Evolutionary conservation across 2,113 vertebrate genomes (phyloP), one percentile per base, ranked within the genome.

Genomic region (Hyaena hyaena): DNA sequence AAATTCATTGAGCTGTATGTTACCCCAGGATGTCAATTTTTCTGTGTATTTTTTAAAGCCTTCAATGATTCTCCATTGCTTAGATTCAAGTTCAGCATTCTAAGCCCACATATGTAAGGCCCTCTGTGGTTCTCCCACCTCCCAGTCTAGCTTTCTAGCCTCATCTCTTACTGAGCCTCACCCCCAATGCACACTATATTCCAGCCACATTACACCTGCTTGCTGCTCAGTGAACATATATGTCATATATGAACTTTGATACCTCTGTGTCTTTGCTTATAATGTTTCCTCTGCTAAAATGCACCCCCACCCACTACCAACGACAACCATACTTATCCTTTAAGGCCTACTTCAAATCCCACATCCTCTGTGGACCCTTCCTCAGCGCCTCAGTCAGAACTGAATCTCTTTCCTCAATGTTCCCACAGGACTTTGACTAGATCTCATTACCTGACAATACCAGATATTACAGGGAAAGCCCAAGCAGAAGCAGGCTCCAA

Each of bases 261-360:
- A 81, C 4, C 19, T 95, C 10, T 94, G 26, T 91, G 81, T 69
- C 65, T 71, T 94, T 80, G 39, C 73, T 65, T 81, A 3, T 31
- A 84, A 73, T 74, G 28, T 86, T 85, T 55, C 53, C 24, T 69
- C 73, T 82, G 26, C 35, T 95, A 95, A 95, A 96, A 88, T 66
- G 17, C 21, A 92, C 19, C 16, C n/a, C 65, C n/a, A 68, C 33
- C n/a, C 33, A 63, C 55, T 16, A 89, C 58, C 73, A 89, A 4
- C 26, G 33, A 61, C 90, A 86, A 76, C 26, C n/a, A 7, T 50
- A 35, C 31, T 89, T 87, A 65, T 58, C 35, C 24, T 92, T 77
- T 61, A 94, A 87, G 19, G 7, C 19, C 86, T 88, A 65, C 39
- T 89, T 93, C 45, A 81, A 76, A 82, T 88, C 23, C 84, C 76